Percentiles rank a stretch among this genome's conserved stretches.
Conservation (phyloP, 1,140 invertebrate species). For the Cyphomyrmex costatus region DNA sequence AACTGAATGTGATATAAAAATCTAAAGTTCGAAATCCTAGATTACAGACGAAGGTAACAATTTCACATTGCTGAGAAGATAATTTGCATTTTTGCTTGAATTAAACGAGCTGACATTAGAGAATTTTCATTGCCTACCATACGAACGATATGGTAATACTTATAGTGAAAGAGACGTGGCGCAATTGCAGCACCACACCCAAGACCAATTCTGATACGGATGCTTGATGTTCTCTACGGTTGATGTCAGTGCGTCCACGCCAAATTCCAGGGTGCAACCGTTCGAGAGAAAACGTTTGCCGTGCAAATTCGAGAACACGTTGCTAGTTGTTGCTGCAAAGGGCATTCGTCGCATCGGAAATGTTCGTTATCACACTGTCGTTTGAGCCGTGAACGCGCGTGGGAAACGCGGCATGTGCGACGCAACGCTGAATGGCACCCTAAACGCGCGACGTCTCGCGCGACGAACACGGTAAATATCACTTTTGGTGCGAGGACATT, state of each 20-base stretch:
- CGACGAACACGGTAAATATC: constrained; percentile 37
- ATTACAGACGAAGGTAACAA: no score
- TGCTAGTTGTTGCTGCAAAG: background rate
- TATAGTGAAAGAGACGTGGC: background rate
- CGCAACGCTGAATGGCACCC: constrained; percentile 38
- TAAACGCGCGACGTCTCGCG: constrained; percentile 36
- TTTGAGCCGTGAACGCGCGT: constrained; percentile 17
- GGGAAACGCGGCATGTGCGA: constrained; percentile 46
- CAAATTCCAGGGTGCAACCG: background rate
- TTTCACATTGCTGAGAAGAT: background rate
- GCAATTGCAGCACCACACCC: background rate
- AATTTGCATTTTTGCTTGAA: background rate
- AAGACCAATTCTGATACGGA: background rate
- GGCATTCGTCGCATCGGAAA: constrained; percentile 1
- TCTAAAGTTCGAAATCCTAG: no score
- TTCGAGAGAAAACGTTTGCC: constrained; percentile 13
- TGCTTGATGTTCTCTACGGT: background rate
- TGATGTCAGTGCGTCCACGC: no score
- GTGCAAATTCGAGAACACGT: background rate
- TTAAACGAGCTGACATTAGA: background rate
- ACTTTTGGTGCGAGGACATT: constrained; percentile 29
- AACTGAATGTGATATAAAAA: no score
- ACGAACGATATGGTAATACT: background rate
- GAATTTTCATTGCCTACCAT: background rate
- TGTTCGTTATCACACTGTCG: background rate